Conservation (phyloP, 2,113 vertebrate species). For the Myrmophylax atrothorax region DNA sequence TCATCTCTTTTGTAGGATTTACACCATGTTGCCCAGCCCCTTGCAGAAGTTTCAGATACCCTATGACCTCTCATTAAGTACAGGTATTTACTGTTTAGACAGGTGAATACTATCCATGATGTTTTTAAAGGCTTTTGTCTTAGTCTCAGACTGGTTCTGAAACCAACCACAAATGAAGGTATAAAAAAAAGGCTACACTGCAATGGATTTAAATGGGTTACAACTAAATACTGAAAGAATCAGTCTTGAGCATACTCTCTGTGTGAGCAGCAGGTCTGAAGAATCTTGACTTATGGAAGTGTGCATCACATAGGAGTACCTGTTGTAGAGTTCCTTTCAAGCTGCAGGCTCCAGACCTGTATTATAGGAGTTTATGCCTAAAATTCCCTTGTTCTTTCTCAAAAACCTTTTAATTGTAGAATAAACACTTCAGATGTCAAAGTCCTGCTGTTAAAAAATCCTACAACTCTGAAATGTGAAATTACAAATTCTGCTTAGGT, state of each 20-base stretch:
- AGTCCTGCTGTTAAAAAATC: background rate
- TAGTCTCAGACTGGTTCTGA: background rate
- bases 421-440: background rate
- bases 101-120: background rate
- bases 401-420: background rate
- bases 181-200: background rate
- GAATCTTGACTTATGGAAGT: background rate
- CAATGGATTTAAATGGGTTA: background rate
- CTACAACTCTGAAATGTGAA: background rate
- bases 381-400: background rate
- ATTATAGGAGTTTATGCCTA: background rate
- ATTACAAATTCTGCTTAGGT: background rate
- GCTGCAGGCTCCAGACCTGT: background rate
- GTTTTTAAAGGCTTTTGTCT: background rate
- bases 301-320: background rate
- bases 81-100: background rate
- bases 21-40: fast-evolving
- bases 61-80: background rate
- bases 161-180: background rate
- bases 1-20: background rate
- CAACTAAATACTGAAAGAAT: background rate
- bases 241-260: background rate
- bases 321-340: background rate
- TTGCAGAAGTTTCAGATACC: background rate
- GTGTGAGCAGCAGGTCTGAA: background rate